Percentiles rank a stretch among this genome's conserved stretches.
phyloP scores from a whole-genome alignment of 2,888 invertebrate genomes.

The Nemurella pictetii region DNA sequence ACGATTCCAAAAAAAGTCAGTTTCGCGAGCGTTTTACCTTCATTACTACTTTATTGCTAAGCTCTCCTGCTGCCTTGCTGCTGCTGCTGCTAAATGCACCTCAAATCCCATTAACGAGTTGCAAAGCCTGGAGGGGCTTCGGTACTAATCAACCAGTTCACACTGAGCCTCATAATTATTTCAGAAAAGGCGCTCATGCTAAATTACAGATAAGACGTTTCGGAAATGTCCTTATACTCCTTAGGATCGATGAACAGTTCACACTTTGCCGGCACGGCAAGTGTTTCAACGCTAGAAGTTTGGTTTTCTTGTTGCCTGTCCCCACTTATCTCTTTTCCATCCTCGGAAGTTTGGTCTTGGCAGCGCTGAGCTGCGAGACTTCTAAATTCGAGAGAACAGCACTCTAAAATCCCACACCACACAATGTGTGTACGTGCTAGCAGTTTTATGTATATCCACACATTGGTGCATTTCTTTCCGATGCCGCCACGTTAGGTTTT shows the following conservation, averaged over 20 bases:
- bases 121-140: background rate
- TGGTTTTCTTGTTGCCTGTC: background rate
- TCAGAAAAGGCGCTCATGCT: background rate
- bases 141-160: background rate
- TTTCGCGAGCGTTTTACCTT: background rate
- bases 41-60: background rate
- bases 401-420: background rate
- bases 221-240: background rate
- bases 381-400: background rate
- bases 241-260: background rate
- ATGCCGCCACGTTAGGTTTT: background rate
- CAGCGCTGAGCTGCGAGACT: background rate
- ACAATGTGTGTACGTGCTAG: background rate
- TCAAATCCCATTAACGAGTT: background rate
- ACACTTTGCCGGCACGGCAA: background rate
- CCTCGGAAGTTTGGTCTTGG: background rate
- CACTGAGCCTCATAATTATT: background rate
- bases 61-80: background rate
- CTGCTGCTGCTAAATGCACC: background rate
- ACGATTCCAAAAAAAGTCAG: background rate
- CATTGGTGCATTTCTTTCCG: background rate
- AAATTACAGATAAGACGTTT: background rate
- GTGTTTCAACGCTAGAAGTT: background rate
- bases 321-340: background rate
- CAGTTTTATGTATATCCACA: background rate